Conservation (phyloP, 2,797 vertebrate species). For the Apogon hyalosoma region DNA sequence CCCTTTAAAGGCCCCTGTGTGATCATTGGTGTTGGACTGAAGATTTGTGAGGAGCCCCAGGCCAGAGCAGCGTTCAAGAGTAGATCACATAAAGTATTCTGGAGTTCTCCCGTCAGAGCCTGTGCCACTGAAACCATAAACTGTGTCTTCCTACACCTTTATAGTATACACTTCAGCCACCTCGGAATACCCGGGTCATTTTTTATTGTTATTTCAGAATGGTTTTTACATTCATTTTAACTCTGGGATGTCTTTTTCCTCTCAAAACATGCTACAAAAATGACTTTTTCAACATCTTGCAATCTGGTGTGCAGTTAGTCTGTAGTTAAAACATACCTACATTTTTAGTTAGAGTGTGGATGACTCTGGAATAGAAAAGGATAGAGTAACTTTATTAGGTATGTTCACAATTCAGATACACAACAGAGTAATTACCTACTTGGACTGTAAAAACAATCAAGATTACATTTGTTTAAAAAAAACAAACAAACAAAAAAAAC, state of each 20-base stretch:
- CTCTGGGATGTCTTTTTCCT: background rate
- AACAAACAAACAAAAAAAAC: too few species aligned
- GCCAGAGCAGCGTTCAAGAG: slow-evolving; percentile 57
- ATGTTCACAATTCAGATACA: too few species aligned
- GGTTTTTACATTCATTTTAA: slow-evolving; percentile 4
- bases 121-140: slow-evolving; percentile 67
- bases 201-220: slow-evolving; percentile 36
- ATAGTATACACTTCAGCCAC: slow-evolving; percentile 36
- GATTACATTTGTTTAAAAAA: too few species aligned
- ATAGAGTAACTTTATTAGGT: too few species aligned
- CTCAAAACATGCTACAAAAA: background rate
- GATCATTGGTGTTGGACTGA: slow-evolving; percentile 72
- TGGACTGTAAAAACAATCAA: too few species aligned
- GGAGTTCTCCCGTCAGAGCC: slow-evolving; percentile 58
- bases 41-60: slow-evolving; percentile 78
- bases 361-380: background rate
- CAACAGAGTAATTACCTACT: too few species aligned
- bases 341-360: slow-evolving; percentile 54
- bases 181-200: slow-evolving; percentile 24
- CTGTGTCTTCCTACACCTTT: slow-evolving; percentile 55
- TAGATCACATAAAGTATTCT: slow-evolving; percentile 67
- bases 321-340: slow-evolving; percentile 58
- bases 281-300: background rate
- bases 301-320: slow-evolving; percentile 23
- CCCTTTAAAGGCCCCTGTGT: slow-evolving; percentile 74